These are phyloP conservation scores for Eumacrocentrus americanus DNA, from an alignment of 2,888 invertebrate species.

Conservation along the genomic window DNA sequence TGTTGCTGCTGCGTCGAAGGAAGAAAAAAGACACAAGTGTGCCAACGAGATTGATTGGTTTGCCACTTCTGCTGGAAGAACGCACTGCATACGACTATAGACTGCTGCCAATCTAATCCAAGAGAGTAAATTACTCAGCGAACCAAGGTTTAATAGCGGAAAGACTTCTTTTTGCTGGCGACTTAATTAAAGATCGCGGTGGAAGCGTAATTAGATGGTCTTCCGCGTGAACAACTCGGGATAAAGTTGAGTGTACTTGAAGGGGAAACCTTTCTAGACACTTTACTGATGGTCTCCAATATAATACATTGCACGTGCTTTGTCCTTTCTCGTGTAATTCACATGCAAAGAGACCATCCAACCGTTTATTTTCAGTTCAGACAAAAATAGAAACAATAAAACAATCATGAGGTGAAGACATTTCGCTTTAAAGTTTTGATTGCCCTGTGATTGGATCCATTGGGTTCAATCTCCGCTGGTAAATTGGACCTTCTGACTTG, in stretches of 20 bases:
- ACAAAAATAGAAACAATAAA: background rate
- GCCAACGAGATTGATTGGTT: background rate
- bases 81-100: too few species aligned
- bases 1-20: background rate
- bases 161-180: too few species aligned
- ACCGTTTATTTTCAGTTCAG: background rate
- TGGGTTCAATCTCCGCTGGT: conserved; percentile 15
- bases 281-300: too few species aligned
- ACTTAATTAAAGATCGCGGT: too few species aligned
- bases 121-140: too few species aligned
- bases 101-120: too few species aligned
- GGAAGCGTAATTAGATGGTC: too few species aligned
- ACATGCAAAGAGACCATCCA: background rate
- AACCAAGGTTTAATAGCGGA: too few species aligned
- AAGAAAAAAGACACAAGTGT: background rate
- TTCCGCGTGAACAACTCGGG: background rate
- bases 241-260: background rate
- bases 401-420: background rate
- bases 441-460: conserved; percentile 3
- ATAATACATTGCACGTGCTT: background rate
- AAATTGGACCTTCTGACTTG: conserved; percentile 5
- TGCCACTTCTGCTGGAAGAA: background rate
- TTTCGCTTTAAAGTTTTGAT: background rate
- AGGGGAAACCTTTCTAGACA: background rate
- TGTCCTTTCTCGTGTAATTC: background rate